These are phyloP conservation scores for Halictus ligatus DNA, from an alignment of 2,888 invertebrate species.

Conservation along the genomic window DNA sequence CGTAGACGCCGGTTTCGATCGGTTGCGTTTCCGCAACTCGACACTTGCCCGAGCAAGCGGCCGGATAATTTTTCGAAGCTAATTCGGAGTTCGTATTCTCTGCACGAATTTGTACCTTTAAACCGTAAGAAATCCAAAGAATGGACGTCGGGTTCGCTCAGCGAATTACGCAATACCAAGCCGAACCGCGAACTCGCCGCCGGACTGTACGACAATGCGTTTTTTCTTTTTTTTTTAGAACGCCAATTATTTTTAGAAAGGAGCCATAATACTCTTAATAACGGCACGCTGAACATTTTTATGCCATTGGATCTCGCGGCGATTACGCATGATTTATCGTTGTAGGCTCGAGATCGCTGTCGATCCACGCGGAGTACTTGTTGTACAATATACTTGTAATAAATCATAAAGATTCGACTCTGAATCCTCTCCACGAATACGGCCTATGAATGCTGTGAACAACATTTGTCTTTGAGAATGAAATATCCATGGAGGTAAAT, in stretches of 20 bases:
- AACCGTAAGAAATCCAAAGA: neutral
- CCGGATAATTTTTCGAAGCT: neutral
- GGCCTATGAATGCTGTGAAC: too few relatives aligned
- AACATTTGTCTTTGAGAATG: neutral
- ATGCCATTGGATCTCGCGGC: conserved; percentile 6
- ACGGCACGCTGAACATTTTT: conserved; percentile 44
- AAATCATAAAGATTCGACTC: too few relatives aligned
- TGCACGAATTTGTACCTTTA: neutral
- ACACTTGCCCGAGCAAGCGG: too few relatives aligned
- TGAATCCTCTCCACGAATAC: too few relatives aligned
- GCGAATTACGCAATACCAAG: conserved; percentile 1
- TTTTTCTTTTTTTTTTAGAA: conserved; percentile 45
- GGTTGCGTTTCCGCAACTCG: neutral
- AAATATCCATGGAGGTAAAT: neutral
- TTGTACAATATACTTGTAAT: neutral
- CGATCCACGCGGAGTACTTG: neutral
- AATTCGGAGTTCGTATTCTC: neutral
- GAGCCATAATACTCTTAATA: conserved; percentile 47
- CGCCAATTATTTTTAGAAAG: conserved; percentile 69
- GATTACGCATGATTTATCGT: conserved; percentile 41
- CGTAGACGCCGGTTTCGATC: neutral
- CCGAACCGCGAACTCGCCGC: neutral
- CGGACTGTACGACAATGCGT: conserved; percentile 49
- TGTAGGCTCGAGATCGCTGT: neutral
- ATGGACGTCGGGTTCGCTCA: neutral